Evolutionary conservation across 2,797 vertebrate species (phyloP), one percentile per base, ranked within the genome.

Genomic region (Gambelia wislizenii): DNA sequence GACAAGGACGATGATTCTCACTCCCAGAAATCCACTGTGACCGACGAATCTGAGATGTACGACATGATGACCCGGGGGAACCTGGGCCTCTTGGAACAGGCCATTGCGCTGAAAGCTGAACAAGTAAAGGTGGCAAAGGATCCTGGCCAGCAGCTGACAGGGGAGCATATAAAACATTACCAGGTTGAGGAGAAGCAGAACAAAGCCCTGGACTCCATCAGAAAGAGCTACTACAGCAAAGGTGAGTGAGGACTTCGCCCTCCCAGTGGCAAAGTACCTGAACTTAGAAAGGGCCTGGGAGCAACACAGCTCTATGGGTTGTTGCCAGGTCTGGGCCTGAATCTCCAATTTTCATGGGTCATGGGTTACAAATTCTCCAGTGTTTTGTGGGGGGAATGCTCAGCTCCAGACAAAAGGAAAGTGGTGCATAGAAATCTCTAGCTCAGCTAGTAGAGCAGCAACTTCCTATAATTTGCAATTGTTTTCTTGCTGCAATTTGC

Each of bases 51-150:
- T 0, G 99, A 99, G 96, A 98, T 99, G 98, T 99, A 99, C 0
- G 99, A 99, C 96, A 97, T 99, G 97, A 96, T 98, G 97, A 99
- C 98, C 0, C 96, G 98, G 36, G 99, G 99, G 0, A 99, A 99
- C 96, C 97, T 99, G 96, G 98, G 99, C n/a, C 98, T 99, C 87
- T 97, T 99, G 95, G 99, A 99, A 94, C 99, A 99, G 95, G 99
- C 99, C 93, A 99, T 99, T 0, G 99, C 99, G 1, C 96, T 99
- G 90, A 99, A 99, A 94, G 99, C 99, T 0, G 98, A 99, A 95
- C 99, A 99, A 96, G 98, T 99, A 88, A 98, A 97, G 80, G 96
- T 98, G 0, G 96, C 97, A 7, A 96, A 98, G 22, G 98, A 98
- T 91, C 95, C 97, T 1, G 95, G 97, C 72, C 95, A 97, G 47